A percentile compares a stretch with the other conserved stretches of the same genome.
Conservation (phyloP, 2,113 vertebrate species). For the Heterotis niloticus region DNA sequence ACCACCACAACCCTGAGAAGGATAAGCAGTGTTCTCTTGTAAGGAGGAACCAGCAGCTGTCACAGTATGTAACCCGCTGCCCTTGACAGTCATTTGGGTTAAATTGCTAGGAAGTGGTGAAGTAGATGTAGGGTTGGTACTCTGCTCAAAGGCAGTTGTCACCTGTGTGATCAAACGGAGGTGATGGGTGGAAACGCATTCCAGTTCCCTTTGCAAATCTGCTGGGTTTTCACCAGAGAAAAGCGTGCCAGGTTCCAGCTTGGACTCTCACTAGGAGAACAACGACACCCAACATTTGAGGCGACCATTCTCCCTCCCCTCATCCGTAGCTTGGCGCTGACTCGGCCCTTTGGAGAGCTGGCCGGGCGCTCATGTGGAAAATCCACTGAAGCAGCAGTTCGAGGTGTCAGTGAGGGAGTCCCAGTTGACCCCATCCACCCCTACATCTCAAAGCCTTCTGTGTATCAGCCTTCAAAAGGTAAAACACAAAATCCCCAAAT, state of each 20-base stretch:
- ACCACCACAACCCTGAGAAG: no score
- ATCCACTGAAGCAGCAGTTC: constrained; percentile 47
- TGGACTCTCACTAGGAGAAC: no score
- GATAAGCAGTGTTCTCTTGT: no score
- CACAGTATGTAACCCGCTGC: no score
- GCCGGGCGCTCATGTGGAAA: constrained; percentile 49
- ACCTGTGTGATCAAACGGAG: not conserved
- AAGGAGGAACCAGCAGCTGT: no score
- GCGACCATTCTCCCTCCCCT: not conserved
- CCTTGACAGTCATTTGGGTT: not conserved
- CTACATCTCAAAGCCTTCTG: not conserved
- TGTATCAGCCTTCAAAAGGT: not conserved
- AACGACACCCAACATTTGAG: no score
- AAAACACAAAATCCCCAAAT: no score
- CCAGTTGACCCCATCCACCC: not conserved
- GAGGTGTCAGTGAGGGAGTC: constrained; percentile 6
- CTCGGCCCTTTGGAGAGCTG: constrained; percentile 26
- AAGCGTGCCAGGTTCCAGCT: no score
- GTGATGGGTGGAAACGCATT: no score
- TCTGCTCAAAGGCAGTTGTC: not conserved
- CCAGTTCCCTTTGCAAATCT: no score
- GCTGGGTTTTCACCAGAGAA: no score
- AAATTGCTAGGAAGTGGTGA: not conserved
- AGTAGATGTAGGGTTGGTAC: not conserved
- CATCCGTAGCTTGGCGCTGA: constrained; percentile 23